phyloP scores from a whole-genome alignment of 2,797 vertebrate species.

The Acipenser transmontanus region DNA sequence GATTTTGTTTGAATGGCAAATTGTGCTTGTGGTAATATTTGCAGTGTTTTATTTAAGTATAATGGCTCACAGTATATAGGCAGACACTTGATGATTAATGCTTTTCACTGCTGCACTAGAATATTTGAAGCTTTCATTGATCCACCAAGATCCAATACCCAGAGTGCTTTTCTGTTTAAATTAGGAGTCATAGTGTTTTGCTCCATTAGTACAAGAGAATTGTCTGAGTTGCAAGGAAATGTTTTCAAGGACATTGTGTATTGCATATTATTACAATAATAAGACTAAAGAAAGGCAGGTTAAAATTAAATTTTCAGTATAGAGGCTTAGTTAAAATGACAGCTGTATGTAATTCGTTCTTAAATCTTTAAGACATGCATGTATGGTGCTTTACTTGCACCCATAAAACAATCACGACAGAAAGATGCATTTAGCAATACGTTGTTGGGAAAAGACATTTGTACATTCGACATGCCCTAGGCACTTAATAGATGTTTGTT shows the following conservation, averaged over 20 bases:
- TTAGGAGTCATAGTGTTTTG: constrained; percentile 47
- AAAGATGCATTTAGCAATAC: too few relatives aligned
- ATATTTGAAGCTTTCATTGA: constrained; percentile 53
- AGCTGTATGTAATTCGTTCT: too few relatives aligned
- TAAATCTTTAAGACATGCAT: too few relatives aligned
- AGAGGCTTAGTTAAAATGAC: too few relatives aligned
- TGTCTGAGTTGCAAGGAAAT: constrained; percentile 38
- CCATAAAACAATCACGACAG: too few relatives aligned
- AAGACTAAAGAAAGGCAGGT: too few relatives aligned
- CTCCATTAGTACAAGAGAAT: constrained; percentile 37
- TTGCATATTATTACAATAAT: constrained; percentile 7
- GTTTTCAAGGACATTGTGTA: constrained; percentile 41
- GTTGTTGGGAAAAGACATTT: too few relatives aligned
- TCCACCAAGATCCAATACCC: constrained; percentile 49
- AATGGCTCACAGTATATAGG: constrained; percentile 39
- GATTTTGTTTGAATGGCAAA: too few relatives aligned
- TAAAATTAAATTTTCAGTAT: too few relatives aligned
- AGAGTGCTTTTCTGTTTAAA: constrained; percentile 56
- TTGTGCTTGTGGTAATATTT: constrained; percentile 30
- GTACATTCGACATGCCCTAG: too few relatives aligned
- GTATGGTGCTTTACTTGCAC: too few relatives aligned
- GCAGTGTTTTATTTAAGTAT: constrained; percentile 44
- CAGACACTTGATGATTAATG: constrained; percentile 22
- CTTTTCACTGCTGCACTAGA: constrained; percentile 34
- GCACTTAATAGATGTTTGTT: too few relatives aligned